These are phyloP conservation scores for Drosophila limbata DNA, from an alignment of 2,888 invertebrate species.

Conservation along the genomic window DNA sequence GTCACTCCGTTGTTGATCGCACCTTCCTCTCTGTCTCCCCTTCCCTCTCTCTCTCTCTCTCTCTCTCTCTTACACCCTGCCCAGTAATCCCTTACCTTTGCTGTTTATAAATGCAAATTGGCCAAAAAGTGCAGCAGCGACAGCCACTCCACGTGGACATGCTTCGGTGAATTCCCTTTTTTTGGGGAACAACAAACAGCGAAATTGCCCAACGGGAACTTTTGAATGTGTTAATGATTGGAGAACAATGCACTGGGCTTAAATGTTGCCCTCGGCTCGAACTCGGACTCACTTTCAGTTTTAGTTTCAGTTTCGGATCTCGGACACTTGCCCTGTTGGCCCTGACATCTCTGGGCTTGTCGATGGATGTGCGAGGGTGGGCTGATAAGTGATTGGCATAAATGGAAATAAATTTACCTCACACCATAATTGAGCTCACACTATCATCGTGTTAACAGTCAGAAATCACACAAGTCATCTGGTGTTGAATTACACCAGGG, in stretches of 20 bases:
- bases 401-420: too few relatives aligned
- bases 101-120: conserved; percentile 80
- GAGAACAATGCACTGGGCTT: conserved; percentile 23
- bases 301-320: conserved; percentile 43
- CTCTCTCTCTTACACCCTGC: not conserved
- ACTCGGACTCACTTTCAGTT: conserved; percentile 43
- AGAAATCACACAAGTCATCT: too few relatives aligned
- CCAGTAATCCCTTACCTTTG: conserved; percentile 29
- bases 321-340: conserved; percentile 16
- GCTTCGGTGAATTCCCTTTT: conserved; percentile 59
- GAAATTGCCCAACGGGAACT: conserved; percentile 17
- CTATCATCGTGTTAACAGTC: too few relatives aligned
- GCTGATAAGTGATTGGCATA: not conserved
- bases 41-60: not conserved
- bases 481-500: too few relatives aligned
- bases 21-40: not conserved
- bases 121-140: conserved; percentile 71
- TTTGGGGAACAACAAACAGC: conserved; percentile 10
- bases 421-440: too few relatives aligned
- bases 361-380: not conserved
- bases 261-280: conserved; percentile 1
- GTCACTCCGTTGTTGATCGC: conserved; percentile 28
- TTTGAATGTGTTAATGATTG: conserved; percentile 36
- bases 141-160: conserved; percentile 56
- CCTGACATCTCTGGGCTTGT: conserved; percentile 44